Percentiles rank a stretch among this genome's conserved stretches.
These are phyloP conservation scores for Gonocerus acuteangulatus DNA, from an alignment of 2,888 invertebrate genomes.

Conservation along the genomic window DNA sequence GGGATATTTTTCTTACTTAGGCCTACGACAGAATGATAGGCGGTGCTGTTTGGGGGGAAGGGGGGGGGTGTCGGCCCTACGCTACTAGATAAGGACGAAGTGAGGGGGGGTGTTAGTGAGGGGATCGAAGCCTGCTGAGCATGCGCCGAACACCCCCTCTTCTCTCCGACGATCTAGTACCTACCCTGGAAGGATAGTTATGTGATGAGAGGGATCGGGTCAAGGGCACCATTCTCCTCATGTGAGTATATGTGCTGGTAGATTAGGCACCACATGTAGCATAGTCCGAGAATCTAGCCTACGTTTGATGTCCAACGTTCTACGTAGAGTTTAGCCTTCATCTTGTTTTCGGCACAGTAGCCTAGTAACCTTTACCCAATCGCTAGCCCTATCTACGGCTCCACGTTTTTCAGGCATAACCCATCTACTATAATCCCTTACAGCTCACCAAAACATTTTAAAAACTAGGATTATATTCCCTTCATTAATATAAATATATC, in stretches of 20 bases:
- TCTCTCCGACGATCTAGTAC: not conserved
- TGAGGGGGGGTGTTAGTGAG: not conserved
- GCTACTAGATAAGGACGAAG: not conserved
- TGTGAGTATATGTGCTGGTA: not conserved
- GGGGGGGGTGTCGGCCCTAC: not conserved
- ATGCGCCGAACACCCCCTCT: not conserved
- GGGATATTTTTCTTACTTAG: too few relatives aligned
- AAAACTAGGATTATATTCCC: too few relatives aligned
- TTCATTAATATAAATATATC: too few relatives aligned
- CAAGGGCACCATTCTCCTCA: slow-evolving; percentile 3
- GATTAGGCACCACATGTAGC: not conserved
- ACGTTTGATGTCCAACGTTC: too few relatives aligned
- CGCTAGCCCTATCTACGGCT: too few relatives aligned
- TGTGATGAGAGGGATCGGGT: slow-evolving; percentile 12
- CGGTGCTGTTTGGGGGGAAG: not conserved
- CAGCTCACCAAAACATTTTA: too few relatives aligned
- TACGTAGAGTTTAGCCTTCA: too few relatives aligned
- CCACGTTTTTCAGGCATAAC: too few relatives aligned
- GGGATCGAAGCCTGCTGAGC: not conserved
- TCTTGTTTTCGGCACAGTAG: too few relatives aligned
- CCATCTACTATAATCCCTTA: too few relatives aligned
- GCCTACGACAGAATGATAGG: slow-evolving; percentile 2
- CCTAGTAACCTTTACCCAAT: too few relatives aligned
- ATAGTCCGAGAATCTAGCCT: too few relatives aligned
- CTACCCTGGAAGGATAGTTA: not conserved